These are phyloP conservation scores for Hemichromis elongatus DNA, from an alignment of 2,113 vertebrate species.

Conservation along the genomic window DNA sequence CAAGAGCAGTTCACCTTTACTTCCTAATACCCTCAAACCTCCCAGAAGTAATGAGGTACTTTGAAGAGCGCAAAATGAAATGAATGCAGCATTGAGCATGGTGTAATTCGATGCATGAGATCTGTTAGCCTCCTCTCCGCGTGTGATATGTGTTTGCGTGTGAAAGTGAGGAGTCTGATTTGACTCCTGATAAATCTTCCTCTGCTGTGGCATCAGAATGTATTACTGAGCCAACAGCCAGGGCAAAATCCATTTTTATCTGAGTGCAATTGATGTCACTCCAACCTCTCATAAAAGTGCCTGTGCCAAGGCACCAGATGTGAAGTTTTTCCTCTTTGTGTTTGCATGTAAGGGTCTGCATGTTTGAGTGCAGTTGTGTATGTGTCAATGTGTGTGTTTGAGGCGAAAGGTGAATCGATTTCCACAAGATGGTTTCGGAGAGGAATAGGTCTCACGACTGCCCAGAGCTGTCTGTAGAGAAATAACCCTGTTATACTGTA, in stretches of 20 bases:
- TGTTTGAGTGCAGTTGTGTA: constrained; percentile 1
- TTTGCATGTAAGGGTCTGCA: neutral
- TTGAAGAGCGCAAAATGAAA: constrained; percentile 28
- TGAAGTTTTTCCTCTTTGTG: constrained; percentile 11
- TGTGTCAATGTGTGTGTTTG: constrained; percentile 6
- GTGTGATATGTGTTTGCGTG: constrained; percentile 53
- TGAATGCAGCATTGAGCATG: neutral
- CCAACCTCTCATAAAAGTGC: constrained; percentile 49
- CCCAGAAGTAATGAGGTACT: constrained; percentile 48
- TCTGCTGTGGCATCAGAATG: constrained; percentile 48
- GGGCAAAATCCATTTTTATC: constrained; percentile 63
- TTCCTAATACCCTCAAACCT: constrained; percentile 20
- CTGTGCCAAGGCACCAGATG: constrained; percentile 32
- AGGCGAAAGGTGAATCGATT: constrained; percentile 53
- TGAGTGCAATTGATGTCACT: constrained; percentile 61
- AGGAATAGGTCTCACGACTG: constrained; percentile 33
- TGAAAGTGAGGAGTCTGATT: constrained; percentile 63
- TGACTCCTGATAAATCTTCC: constrained; percentile 62
- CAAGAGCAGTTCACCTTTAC: constrained; percentile 15
- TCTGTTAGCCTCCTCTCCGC: constrained; percentile 14
- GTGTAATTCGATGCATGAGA: constrained; percentile 57
- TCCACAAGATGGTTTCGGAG: constrained; percentile 41
- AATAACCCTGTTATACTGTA: constrained; percentile 37
- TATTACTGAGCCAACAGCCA: constrained; percentile 51
- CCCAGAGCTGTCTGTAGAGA: constrained; percentile 35